phyloP scores from a whole-genome alignment of 1,140 invertebrate species.

The Drosophila parvula region DNA sequence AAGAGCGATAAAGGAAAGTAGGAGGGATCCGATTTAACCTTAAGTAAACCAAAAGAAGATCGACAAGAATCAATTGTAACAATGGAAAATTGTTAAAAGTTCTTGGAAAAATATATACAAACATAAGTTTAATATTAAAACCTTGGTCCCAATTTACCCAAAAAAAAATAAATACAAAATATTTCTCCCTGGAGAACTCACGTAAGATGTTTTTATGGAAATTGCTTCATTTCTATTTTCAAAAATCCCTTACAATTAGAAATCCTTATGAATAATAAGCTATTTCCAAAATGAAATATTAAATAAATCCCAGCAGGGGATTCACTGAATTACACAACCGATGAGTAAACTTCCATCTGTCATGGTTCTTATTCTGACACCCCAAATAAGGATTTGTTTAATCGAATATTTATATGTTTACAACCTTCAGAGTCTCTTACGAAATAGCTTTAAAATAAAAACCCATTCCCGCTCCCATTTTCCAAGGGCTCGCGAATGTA shows the following conservation, averaged over 20 bases:
- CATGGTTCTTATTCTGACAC: neutral
- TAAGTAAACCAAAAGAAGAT: neutral
- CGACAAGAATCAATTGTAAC: neutral
- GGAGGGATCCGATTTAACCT: slow-evolving; percentile 5
- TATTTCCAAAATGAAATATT: neutral
- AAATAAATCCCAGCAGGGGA: neutral
- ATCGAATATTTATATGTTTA: slow-evolving; percentile 4
- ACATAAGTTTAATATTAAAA: too few species aligned
- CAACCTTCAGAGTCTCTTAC: slow-evolving; percentile 1
- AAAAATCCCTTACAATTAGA: neutral
- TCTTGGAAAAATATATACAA: too few species aligned
- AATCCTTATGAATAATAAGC: neutral
- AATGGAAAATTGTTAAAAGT: too few species aligned
- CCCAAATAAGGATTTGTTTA: neutral
- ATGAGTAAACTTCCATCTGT: neutral
- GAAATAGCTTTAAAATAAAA: slow-evolving; percentile 2
- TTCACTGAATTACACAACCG: neutral
- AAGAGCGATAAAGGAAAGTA: slow-evolving; percentile 18
- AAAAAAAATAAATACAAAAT: too few species aligned
- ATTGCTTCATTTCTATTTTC: too few species aligned
- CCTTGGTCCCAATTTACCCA: too few species aligned
- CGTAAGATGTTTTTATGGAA: neutral
- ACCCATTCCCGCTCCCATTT: slow-evolving; percentile 1
- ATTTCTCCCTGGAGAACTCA: neutral
- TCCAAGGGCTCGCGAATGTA: slow-evolving; percentile 16